Evolutionary conservation across 2,888 invertebrate species (phyloP), one percentile per base, ranked within the genome.

Genomic region (Homarus gammarus): DNA sequence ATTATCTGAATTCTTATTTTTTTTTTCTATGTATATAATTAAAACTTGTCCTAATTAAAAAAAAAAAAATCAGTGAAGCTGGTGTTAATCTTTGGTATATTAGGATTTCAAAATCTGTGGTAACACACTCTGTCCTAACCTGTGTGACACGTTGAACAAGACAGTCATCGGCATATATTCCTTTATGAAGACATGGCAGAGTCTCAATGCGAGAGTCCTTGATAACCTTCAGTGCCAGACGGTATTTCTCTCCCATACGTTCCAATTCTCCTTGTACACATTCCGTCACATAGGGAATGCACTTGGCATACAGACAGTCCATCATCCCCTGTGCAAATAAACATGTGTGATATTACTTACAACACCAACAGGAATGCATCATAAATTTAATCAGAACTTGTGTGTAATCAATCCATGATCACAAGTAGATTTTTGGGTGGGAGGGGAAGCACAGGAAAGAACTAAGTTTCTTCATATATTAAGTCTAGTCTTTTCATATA

Each of bases 91-190:
- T n/a, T n/a, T n/a, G n/a, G n/a, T n/a, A n/a, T n/a, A n/a, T n/a
- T n/a, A n/a, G n/a, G n/a, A n/a, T n/a, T n/a, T n/a, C n/a, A n/a
- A n/a, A n/a, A n/a, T n/a, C n/a, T n/a, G n/a, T n/a, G n/a, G n/a
- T n/a, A n/a, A n/a, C n/a, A n/a, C n/a, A n/a, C n/a, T n/a, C n/a
- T n/a, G n/a, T 68, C 15, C 87, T 93, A 93, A 96, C 96, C 94
- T 96, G 98, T 3, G 97, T 98, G 0, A 99, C 97, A 93, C 99
- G 95, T 93, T 99, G 97, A 0, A 99, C 98, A 87, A 99, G 95
- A 94, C 99, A 99, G 94, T 99, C 99, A 94, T 99, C 99, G 91
- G 99, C 99, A 95, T 99, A 99, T 0, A 98, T 99, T 36, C 99
- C 99, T 94, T 98, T 98, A 94, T 99, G 99, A 93, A 97, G 95